These are phyloP conservation scores for Saiga tatarica DNA, from an alignment of 2,113 vertebrate species.

Conservation along the genomic window DNA sequence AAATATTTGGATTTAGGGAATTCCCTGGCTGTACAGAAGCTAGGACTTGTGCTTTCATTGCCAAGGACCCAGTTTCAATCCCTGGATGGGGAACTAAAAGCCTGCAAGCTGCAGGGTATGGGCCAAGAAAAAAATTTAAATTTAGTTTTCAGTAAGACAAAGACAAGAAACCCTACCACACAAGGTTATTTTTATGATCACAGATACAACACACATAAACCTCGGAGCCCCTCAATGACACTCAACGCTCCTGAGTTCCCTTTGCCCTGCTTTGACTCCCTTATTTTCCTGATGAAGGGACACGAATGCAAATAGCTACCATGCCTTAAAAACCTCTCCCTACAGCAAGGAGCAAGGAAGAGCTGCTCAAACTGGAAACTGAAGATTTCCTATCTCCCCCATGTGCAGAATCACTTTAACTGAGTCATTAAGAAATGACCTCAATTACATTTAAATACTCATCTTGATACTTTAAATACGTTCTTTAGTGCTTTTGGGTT, in stretches of 20 bases:
- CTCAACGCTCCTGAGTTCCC: not conserved
- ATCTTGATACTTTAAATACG: constrained; percentile 36
- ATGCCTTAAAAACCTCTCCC: constrained; percentile 10
- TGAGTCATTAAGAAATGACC: constrained; percentile 59
- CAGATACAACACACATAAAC: not conserved
- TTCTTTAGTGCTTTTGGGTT: constrained; percentile 52
- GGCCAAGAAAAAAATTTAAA: not conserved
- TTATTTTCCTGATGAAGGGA: constrained; percentile 31
- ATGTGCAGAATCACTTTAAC: constrained; percentile 29
- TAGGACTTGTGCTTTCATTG: not conserved
- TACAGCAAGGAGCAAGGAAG: constrained; percentile 16
- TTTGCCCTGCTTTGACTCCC: not conserved
- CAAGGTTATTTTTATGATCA: not conserved
- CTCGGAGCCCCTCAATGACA: not conserved
- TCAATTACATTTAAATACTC: constrained; percentile 61
- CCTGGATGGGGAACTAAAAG: not conserved
- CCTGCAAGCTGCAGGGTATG: not conserved
- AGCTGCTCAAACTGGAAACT: constrained; percentile 16
- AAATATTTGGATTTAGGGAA: not conserved
- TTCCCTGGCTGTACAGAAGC: not conserved
- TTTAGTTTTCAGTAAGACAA: constrained; percentile 33
- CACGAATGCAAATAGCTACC: not conserved
- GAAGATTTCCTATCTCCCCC: constrained; percentile 1
- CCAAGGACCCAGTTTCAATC: not conserved
- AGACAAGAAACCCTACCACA: not conserved